A percentile compares a stretch with the other conserved stretches of the same genome.
These are phyloP conservation scores for Ifrita kowaldi DNA, from an alignment of 2,113 vertebrate species.

Conservation along the genomic window DNA sequence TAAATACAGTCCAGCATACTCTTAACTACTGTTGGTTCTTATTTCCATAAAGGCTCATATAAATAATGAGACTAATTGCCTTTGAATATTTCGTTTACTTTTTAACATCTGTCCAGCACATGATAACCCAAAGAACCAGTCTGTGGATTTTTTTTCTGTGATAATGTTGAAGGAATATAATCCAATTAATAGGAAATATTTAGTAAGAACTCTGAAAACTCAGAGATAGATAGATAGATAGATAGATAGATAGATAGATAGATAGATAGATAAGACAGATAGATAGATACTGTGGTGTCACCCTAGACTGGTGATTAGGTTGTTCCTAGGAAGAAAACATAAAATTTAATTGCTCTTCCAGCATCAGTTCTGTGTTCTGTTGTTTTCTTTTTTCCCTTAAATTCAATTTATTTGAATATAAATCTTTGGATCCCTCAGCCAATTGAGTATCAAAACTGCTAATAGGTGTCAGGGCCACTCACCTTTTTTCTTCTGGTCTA, in stretches of 20 bases:
- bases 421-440: neutral
- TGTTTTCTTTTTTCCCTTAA: neutral
- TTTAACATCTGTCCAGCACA: neutral
- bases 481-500: neutral
- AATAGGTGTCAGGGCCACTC: neutral
- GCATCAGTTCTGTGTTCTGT: rapidly evolving
- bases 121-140: neutral
- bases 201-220: neutral
- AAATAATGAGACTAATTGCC: neutral
- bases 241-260: neutral
- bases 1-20: neutral
- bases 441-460: neutral
- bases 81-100: neutral
- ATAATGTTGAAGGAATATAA: neutral
- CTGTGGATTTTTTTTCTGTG: neutral
- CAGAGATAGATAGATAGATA: neutral
- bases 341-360: neutral
- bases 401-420: neutral
- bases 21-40: neutral
- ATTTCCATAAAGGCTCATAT: neutral
- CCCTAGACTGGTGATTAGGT: neutral
- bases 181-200: neutral
- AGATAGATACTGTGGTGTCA: neutral
- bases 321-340: neutral
- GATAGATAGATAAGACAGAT: neutral